A percentile compares a stretch with the other conserved stretches of the same genome.
Conservation (phyloP, 2,113 vertebrate genomes). For the Syrrhaptes paradoxus region DNA sequence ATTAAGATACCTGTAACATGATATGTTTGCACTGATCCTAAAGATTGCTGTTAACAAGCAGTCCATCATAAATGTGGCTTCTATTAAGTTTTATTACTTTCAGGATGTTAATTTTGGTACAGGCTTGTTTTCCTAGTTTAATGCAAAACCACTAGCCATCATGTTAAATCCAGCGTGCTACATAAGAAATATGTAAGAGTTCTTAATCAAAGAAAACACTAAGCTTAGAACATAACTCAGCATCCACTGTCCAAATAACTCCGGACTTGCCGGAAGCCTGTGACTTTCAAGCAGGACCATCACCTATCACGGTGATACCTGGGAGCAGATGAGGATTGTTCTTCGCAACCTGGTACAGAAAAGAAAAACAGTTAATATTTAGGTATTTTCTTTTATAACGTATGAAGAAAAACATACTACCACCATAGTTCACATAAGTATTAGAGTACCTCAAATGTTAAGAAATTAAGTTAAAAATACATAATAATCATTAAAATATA, state of each 20-base stretch:
- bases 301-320: not conserved
- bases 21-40: not conserved
- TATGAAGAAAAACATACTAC: not conserved
- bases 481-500: not conserved
- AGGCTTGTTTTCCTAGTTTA: constrained; percentile 12
- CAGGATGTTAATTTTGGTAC: constrained; percentile 19
- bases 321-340: not conserved
- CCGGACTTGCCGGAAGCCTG: not conserved
- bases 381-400: not conserved
- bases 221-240: not conserved
- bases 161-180: not conserved
- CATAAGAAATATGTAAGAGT: not conserved
- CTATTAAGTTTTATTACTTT: constrained; percentile 15
- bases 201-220: not conserved
- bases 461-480: not conserved
- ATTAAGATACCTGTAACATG: not conserved
- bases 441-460: not conserved
- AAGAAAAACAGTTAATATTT: not conserved
- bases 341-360: not conserved
- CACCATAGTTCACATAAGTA: not conserved
- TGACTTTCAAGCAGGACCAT: not conserved
- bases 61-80: constrained; percentile 15
- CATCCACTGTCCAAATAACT: not conserved
- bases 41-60: constrained; percentile 6
- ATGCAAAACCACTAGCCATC: not conserved